Percentiles rank a stretch among this genome's conserved stretches.
Conservation (phyloP, 2,797 vertebrate species). For the Taeniopygia guttata region DNA sequence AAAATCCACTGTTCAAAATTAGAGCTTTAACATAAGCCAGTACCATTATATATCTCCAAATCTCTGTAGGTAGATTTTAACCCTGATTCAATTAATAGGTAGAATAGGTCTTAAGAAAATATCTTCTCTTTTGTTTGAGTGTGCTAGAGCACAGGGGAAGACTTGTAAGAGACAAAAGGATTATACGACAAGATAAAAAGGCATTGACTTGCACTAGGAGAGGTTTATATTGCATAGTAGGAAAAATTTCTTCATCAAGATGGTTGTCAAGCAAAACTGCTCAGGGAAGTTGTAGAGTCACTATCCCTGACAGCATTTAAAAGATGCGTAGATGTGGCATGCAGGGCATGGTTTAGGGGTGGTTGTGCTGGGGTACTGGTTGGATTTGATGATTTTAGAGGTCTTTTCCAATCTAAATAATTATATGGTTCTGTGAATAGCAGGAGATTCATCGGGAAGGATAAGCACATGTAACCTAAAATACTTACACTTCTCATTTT, state of each 20-base stretch:
- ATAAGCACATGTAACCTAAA: background rate
- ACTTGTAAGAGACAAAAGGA: background rate
- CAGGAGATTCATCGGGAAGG: background rate
- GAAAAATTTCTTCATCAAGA: background rate
- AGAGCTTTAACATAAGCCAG: background rate
- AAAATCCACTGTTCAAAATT: background rate
- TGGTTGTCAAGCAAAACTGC: background rate
- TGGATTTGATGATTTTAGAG: background rate
- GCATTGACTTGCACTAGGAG: background rate
- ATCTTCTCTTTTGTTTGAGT: background rate
- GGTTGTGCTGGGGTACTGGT: background rate
- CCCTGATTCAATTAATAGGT: background rate
- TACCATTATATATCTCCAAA: background rate
- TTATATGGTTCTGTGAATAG: background rate
- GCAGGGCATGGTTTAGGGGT: background rate
- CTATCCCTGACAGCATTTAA: background rate
- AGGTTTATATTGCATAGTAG: background rate
- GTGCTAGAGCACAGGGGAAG: background rate
- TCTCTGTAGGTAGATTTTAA: background rate
- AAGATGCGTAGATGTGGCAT: accelerated
- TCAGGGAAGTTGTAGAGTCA: background rate
- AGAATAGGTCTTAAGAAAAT: background rate
- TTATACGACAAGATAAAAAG: background rate
- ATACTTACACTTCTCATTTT: background rate
- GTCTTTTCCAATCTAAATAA: background rate